Evolutionary conservation across 2,888 invertebrate genomes (phyloP).

Genomic region (Zhuqinia jingwanae): DNA sequence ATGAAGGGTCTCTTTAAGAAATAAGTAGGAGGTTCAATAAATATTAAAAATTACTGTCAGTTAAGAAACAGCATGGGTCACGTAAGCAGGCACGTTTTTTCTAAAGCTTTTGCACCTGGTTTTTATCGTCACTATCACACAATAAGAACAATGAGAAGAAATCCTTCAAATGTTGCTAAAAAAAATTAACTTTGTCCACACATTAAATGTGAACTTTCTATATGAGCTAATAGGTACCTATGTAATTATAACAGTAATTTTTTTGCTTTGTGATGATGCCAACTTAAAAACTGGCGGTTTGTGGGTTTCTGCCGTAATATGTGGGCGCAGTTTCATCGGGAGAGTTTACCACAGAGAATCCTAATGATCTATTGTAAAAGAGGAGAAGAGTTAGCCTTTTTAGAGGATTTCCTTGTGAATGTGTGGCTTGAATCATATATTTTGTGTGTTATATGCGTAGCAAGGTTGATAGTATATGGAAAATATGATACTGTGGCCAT

Average conservation of each 20-base stretch:
- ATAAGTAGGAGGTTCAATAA: conserved; percentile 49
- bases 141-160: background rate
- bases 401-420: conserved; percentile 4
- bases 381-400: background rate
- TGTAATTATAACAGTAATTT: conserved; percentile 8
- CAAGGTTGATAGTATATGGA: no score
- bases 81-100: no score
- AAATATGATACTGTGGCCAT: no score
- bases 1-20: conserved; percentile 10
- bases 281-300: conserved; percentile 45
- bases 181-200: background rate
- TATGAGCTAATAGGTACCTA: no score
- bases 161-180: conserved; percentile 4
- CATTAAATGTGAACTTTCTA: conserved; percentile 13
- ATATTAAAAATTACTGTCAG: conserved; percentile 60
- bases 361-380: conserved; percentile 19
- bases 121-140: no score
- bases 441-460: no score
- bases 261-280: background rate
- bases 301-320: conserved; percentile 42
- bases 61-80: conserved; percentile 54
- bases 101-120: no score
- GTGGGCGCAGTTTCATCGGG: no score
- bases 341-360: conserved; percentile 52
- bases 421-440: no score